A percentile compares a stretch with the other conserved stretches of the same genome.
These are phyloP conservation scores for Amphipyra berbera DNA, from an alignment of 2,888 invertebrate species.

Conservation along the genomic window DNA sequence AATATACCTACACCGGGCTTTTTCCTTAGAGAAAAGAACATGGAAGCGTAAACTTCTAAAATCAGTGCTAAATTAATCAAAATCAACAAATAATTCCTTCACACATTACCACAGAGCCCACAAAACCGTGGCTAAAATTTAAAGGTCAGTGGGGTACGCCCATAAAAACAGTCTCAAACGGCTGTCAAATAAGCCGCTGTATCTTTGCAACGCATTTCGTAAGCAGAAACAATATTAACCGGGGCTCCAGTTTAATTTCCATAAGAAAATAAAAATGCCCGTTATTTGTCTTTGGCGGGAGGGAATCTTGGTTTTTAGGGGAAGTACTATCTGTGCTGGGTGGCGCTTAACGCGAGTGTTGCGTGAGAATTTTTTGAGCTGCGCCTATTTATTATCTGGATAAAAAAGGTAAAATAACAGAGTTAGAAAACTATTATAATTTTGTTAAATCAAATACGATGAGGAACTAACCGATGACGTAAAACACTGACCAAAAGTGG, in stretches of 20 bases:
- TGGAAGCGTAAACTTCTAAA: no score
- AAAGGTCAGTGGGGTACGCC: conserved; percentile 31
- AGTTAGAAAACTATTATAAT: no score
- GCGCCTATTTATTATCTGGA: no score
- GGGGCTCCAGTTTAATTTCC: conserved; percentile 66
- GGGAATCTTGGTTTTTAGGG: conserved; percentile 51
- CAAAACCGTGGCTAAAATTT: conserved; percentile 21
- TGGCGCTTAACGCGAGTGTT: conserved; percentile 5
- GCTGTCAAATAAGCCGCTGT: conserved; percentile 66
- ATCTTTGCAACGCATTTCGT: conserved; percentile 57
- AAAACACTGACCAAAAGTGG: no score
- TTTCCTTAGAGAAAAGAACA: no score
- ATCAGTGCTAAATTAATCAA: neutral
- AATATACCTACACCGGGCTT: no score
- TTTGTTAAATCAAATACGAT: no score
- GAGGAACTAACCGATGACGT: no score
- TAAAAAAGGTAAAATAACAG: no score
- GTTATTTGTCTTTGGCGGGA: conserved; percentile 56
- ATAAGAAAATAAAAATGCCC: conserved; percentile 72
- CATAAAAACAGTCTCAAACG: conserved; percentile 44
- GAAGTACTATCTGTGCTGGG: conserved; percentile 29
- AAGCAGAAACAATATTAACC: conserved; percentile 69
- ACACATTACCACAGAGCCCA: conserved; percentile 1
- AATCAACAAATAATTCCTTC: neutral
- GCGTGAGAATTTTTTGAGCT: conserved; percentile 7